Base-by-base conservation (phyloP, 2,113 vertebrate genomes). In the Macrotus californicus region DNA sequence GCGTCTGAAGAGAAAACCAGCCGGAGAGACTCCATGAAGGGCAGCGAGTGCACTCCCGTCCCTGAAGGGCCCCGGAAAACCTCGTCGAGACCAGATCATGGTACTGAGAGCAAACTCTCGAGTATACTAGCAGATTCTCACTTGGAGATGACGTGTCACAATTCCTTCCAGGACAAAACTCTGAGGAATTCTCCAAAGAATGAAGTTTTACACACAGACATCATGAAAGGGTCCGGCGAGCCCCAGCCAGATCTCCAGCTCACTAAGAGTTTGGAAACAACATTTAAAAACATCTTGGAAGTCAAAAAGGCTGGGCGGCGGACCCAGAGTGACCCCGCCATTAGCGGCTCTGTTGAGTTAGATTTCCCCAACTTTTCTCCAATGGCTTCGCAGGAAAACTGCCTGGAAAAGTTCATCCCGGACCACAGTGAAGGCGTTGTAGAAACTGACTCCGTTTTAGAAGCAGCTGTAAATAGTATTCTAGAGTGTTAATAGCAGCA, bases 391-490 rank as follows among this genome's bases (percentile, higher is more conserved):
- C 98, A 98, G 93, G 98, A 98, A 97, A 98, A 98, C 97, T 98
- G 98, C 97, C 96, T 98, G 97, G 99, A 99, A 97, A 99, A 99
- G 92, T 98, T 98, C 97, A 98, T 98, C 95, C 98, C 98, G 94
- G 98, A 98, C 97, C 98, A 98, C 98, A 97, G 98, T 92, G 99
- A 99, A 93, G 98, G 98, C 84, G 97, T 98, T 69, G 98, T 98
- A 67, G 99, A 99, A 98, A 99, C 99, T 22, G 99, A 99, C 98
- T 99, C 99, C 89, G 99, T 99, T 98, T 98, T 99, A 95, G 99
- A 99, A 99, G 99, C 99, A 76, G 99, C 99, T 97, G 99, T 99
- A 98, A 99, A 99, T 99, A 99, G 99, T 99, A 99, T 99, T 98
- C 98, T 99, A 98, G 99, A 99, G 99, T 99, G 99, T 99, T 99